Evolutionary conservation across 2,113 vertebrate genomes (phyloP).

Genomic region (Protomyctophum bolini): DNA sequence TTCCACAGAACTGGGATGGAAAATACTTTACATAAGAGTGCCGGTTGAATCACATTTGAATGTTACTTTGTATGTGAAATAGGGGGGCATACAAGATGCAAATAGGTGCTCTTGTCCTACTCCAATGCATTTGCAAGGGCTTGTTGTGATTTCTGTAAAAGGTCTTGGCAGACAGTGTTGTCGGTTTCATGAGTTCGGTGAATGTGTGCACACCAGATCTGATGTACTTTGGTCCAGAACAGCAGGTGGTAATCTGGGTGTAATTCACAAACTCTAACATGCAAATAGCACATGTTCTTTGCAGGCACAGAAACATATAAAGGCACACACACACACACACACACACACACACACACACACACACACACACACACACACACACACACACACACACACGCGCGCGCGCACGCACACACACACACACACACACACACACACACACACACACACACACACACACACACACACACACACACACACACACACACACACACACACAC

Average conservation of each 20-base stretch:
- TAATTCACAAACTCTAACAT: neutral
- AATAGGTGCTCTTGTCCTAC: neutral
- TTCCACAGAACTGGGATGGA: too few species aligned
- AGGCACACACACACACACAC: too few species aligned
- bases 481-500: too few species aligned
- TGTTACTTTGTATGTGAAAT: neutral
- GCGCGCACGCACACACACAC: too few species aligned
- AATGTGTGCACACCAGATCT: neutral
- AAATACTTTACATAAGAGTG: neutral
- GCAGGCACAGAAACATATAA: too few species aligned
- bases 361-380: too few species aligned
- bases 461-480: too few species aligned
- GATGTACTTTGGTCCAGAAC: neutral
- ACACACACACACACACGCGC: too few species aligned
- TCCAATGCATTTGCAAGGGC: neutral
- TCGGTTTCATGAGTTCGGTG: neutral
- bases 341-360: too few species aligned
- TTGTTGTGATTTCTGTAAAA: neutral
- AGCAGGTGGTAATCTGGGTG: conserved; percentile 7
- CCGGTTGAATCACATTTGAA: neutral
- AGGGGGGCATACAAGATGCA: neutral
- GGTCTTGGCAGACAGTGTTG: neutral
- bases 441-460: too few species aligned
- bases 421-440: too few species aligned
- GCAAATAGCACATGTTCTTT: too few species aligned